Evolutionary conservation across 2,113 vertebrate species (phyloP).

Genomic region (Cinclus mexicanus): DNA sequence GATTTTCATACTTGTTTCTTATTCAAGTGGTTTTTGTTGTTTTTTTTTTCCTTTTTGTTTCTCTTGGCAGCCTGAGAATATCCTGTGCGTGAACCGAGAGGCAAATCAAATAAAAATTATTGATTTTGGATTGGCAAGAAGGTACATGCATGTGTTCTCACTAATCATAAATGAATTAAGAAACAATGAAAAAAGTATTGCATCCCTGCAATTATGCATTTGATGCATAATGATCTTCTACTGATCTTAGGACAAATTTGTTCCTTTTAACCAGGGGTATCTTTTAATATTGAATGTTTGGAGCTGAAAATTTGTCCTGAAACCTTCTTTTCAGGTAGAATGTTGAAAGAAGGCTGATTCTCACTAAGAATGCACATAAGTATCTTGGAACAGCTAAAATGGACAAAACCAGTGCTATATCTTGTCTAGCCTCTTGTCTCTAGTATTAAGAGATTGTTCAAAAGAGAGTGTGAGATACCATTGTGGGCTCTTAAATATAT

Average conservation of each 20-base stretch:
- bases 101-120: constrained; percentile 98
- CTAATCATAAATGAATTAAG: not conserved
- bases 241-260: not conserved
- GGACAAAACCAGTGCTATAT: not conserved
- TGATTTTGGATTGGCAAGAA: constrained; percentile 97
- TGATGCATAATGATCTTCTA: not conserved
- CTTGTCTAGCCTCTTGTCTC: not conserved
- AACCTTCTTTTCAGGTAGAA: not conserved
- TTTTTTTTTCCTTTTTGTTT: not conserved
- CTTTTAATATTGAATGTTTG: not conserved
- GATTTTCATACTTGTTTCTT: constrained; percentile 52
- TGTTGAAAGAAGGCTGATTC: not conserved
- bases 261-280: not conserved
- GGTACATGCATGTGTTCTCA: constrained; percentile 74
- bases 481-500: not conserved
- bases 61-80: constrained; percentile 94
- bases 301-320: not conserved
- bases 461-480: not conserved
- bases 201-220: not conserved
- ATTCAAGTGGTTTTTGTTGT: not conserved
- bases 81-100: constrained; percentile 91
- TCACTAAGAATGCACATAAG: not conserved
- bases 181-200: not conserved
- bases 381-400: not conserved
- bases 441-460: not conserved